Base-by-base conservation (phyloP, 2,888 invertebrate species). In the Mycalesis mineus region DNA sequence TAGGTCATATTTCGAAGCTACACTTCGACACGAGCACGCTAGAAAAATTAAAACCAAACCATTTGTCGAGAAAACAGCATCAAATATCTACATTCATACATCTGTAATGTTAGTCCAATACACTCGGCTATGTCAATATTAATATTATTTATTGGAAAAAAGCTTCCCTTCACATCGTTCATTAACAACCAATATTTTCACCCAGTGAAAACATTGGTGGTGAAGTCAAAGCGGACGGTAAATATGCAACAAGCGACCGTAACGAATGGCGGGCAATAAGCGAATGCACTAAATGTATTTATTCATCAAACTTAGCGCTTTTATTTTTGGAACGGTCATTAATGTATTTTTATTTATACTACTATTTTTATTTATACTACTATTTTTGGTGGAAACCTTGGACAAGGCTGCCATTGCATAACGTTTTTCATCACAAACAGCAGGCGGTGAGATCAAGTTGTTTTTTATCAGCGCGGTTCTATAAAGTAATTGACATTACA, bases 191-290 rank as follows among this genome's bases (percentile, higher is more conserved):
- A 36, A 36, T 36, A 36, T 36, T 36, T 36, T 9, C 56, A 54
- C 49, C 37, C 36, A 55, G 57, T 57, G 57, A 58, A 61, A 61
- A 63, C 53, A 58, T 56, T 39, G 49, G 33, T 39, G 42, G 40
- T 49, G 52, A 59, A 60, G 50, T 60, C 58, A 63, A 58, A 63
- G 55, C 57, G 57, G 49, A 48, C 52, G 55, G 58, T 56, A 64
- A 64, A 62, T 54, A 60, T 57, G 52, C 55, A 64, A 51, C 58
- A 52, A 52, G 33, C 55, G 57, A n/a, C 33, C 51, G 41, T 45
- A 53, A 53, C 56, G 40, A 57, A 58, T 47, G 53, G 40, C 45
- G 53, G 54, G 45, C 49, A 57, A 57, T 61, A 60, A 57, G 53
- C 55, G 48, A 63, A 62, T 53, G 53, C 49, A 60, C 40, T 40